Percentiles rank a stretch among this genome's conserved stretches.
Conservation (phyloP, 2,888 invertebrate genomes). For the Epinotia bilunana region DNA sequence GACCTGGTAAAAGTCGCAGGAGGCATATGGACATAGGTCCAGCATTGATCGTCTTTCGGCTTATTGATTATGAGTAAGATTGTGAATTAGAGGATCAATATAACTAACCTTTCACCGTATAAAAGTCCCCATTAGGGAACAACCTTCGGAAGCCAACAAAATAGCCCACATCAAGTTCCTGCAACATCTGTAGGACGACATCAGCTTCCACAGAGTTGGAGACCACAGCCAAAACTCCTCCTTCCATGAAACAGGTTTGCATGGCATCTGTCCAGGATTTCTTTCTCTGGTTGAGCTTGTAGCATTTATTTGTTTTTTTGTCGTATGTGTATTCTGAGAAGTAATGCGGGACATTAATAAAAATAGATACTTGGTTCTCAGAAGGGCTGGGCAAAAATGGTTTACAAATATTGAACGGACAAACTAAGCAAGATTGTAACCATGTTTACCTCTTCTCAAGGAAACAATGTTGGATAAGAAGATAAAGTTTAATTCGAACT, state of each 20-base stretch:
- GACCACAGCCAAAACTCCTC: conserved; percentile 32
- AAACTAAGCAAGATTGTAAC: no score
- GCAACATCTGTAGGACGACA: not conserved
- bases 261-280: conserved; percentile 54
- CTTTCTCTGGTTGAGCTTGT: conserved; percentile 51
- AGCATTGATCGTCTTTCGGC: no score
- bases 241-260: conserved; percentile 54
- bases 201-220: conserved; percentile 12
- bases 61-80: no score
- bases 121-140: conserved; percentile 29
- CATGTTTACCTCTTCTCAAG: no score
- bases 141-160: conserved; percentile 39
- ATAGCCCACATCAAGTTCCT: not conserved
- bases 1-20: no score
- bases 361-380: no score
- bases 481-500: no score
- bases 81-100: not conserved
- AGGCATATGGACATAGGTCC: no score
- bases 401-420: no score
- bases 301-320: conserved; percentile 52
- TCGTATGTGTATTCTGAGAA: conserved; percentile 51
- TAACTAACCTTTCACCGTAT: conserved; percentile 43
- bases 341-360: not conserved
- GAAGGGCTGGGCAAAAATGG: no score
- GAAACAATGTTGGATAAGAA: no score